phyloP scores from a whole-genome alignment of 2,888 invertebrate species.

The Dryobota labecula region DNA sequence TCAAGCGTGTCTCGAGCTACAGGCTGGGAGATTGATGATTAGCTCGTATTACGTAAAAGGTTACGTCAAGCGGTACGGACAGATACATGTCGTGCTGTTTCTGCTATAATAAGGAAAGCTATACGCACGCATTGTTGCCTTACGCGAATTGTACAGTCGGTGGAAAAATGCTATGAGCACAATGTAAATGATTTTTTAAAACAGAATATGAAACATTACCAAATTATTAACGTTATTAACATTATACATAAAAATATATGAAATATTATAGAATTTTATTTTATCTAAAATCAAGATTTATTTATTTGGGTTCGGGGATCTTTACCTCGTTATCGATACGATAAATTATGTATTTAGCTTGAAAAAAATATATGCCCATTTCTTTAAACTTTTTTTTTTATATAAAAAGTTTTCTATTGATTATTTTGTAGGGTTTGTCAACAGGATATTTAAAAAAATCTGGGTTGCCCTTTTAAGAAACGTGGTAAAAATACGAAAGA shows the following conservation, averaged over 20 bases:
- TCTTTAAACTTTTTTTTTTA: no score
- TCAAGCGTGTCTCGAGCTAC: conserved; percentile 29
- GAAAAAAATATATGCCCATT: no score
- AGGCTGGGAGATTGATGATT: conserved; percentile 37
- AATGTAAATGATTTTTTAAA: not conserved
- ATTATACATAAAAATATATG: not conserved
- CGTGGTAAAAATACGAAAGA: not conserved
- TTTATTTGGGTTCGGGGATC: no score
- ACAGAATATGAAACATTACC: not conserved
- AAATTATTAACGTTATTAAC: not conserved
- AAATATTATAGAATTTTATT: no score
- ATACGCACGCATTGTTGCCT: conserved; percentile 18
- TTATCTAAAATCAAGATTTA: no score
- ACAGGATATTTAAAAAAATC: not conserved
- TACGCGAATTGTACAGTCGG: conserved; percentile 14
- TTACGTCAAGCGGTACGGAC: conserved; percentile 34
- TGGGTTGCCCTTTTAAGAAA: not conserved
- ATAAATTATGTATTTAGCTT: no score
- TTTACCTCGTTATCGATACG: no score
- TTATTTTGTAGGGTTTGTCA: not conserved
- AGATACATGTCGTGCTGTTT: conserved; percentile 18
- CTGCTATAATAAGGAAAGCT: conserved; percentile 13
- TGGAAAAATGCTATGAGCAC: conserved; percentile 6
- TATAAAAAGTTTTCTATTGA: no score
- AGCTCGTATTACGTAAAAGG: conserved; percentile 32